Evolutionary conservation across 2,888 invertebrate species (phyloP).

Genomic region (Spialia ferax): DNA sequence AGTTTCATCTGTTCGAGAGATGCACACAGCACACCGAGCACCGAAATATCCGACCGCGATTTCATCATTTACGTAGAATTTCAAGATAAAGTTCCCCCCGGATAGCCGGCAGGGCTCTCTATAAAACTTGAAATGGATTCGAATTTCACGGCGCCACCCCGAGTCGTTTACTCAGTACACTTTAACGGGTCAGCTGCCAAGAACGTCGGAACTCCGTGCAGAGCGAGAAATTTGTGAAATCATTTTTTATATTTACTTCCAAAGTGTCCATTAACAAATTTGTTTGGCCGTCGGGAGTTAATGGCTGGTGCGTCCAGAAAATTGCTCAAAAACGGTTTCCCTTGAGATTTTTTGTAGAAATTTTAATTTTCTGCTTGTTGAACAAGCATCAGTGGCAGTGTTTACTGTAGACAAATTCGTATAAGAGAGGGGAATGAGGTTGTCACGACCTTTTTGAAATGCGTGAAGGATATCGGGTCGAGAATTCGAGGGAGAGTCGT

Average conservation of each 20-base stretch:
- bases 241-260: conserved; percentile 40
- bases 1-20: conserved; percentile 45
- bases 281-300: conserved; percentile 59
- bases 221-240: conserved; percentile 36
- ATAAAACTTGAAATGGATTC: conserved; percentile 40
- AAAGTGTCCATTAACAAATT: conserved; percentile 55
- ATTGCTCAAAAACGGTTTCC: conserved; percentile 58
- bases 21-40: conserved; percentile 43
- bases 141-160: conserved; percentile 29
- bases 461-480: conserved; percentile 14
- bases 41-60: conserved; percentile 43
- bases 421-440: conserved; percentile 63
- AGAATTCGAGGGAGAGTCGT: conserved; percentile 22
- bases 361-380: conserved; percentile 78
- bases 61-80: conserved; percentile 43
- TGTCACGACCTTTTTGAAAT: conserved; percentile 53
- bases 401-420: conserved; percentile 63
- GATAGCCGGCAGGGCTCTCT: conserved; percentile 36
- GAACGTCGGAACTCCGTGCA: not conserved
- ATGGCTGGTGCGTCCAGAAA: conserved; percentile 61
- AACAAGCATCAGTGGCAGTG: conserved; percentile 68
- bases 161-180: conserved; percentile 31
- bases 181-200: conserved; percentile 28
- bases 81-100: conserved; percentile 38
- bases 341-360: conserved; percentile 59